Evolutionary conservation across 1,140 invertebrate species (phyloP).

Genomic region (Platyscapa corneri): DNA sequence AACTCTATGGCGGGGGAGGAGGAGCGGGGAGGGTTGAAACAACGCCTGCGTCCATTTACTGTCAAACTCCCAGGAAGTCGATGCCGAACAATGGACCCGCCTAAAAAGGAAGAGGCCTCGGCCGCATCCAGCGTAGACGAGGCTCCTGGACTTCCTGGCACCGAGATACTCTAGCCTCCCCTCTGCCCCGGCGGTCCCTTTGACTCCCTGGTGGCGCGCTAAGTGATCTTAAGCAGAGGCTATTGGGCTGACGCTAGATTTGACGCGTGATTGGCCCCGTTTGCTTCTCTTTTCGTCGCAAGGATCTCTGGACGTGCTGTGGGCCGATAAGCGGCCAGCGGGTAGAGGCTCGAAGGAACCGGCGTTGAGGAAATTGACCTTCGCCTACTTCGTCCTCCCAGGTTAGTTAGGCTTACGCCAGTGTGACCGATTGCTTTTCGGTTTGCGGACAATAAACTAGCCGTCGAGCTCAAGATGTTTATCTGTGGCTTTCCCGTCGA

Average conservation of each 20-base stretch:
- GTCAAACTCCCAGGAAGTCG: neutral
- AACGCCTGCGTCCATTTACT: neutral
- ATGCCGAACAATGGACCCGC: neutral
- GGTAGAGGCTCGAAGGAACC: neutral
- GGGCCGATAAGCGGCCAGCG: neutral
- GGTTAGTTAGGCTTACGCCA: neutral
- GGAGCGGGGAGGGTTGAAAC: neutral
- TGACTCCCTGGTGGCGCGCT: neutral
- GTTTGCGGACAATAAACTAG: neutral
- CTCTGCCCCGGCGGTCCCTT: neutral
- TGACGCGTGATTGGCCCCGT: constrained; percentile 11
- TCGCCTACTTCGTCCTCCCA: neutral
- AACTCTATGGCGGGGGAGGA: too few species aligned
- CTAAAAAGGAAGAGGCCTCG: neutral
- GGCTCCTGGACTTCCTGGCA: neutral
- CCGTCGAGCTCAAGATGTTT: neutral
- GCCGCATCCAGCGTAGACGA: too few species aligned
- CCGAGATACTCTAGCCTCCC: neutral
- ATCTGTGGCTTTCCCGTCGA: neutral
- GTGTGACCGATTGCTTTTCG: neutral
- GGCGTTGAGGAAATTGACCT: neutral
- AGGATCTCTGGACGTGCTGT: neutral
- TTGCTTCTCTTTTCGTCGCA: neutral
- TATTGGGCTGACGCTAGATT: constrained; percentile 22
- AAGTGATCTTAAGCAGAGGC: constrained; percentile 24